These are phyloP conservation scores for Cetonia aurata DNA, from an alignment of 2,888 invertebrate genomes.

Conservation along the genomic window DNA sequence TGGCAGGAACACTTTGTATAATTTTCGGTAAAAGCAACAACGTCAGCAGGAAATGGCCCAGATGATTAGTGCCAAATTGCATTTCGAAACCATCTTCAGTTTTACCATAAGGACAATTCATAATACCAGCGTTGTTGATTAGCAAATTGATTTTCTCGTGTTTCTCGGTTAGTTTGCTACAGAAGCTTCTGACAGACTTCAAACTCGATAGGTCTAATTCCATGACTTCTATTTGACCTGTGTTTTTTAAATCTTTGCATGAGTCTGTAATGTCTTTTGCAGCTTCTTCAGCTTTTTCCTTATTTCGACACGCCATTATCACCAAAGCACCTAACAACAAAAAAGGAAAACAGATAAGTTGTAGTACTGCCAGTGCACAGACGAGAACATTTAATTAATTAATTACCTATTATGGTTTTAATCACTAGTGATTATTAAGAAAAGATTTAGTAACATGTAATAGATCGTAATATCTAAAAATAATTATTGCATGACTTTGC, in stretches of 20 bases:
- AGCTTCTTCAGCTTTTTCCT: conserved; percentile 69
- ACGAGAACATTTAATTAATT: not conserved
- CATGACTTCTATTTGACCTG: conserved; percentile 65
- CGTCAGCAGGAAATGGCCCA: conserved; percentile 65
- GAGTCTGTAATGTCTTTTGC: conserved; percentile 66
- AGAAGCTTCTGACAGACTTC: conserved; percentile 64
- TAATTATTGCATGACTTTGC: not conserved
- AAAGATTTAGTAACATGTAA: not conserved
- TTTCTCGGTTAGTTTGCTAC: conserved; percentile 62
- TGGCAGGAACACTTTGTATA: conserved; percentile 69
- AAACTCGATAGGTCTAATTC: conserved; percentile 65
- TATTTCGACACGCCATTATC: conserved; percentile 71
- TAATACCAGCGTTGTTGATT: conserved; percentile 79
- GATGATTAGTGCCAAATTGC: conserved; percentile 77
- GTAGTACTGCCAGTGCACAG: too few species aligned
- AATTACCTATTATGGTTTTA: too few species aligned
- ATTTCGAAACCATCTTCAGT: conserved; percentile 76
- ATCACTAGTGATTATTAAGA: too few species aligned
- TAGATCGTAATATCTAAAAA: not conserved
- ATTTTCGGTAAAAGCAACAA: conserved; percentile 66
- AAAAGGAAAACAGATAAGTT: conserved; percentile 8
- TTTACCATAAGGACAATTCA: conserved; percentile 72
- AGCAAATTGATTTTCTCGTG: conserved; percentile 72
- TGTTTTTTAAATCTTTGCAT: conserved; percentile 57
- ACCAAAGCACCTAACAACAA: conserved; percentile 66